Percentiles rank a stretch among this genome's conserved stretches.
These are phyloP conservation scores for Ectropis grisescens DNA, from an alignment of 1,140 invertebrate genomes.

Conservation along the genomic window DNA sequence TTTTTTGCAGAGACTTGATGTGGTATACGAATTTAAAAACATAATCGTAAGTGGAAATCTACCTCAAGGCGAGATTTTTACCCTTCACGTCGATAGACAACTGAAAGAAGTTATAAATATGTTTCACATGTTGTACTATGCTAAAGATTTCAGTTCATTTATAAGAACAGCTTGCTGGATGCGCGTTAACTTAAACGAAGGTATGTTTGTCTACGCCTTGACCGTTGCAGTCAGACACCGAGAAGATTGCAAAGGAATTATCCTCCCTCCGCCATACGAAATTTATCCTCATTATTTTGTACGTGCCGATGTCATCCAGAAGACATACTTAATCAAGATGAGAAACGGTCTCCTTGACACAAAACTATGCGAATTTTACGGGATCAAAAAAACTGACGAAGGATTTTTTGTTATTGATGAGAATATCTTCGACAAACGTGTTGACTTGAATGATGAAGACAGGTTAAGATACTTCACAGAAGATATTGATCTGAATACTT, in stretches of 20 bases:
- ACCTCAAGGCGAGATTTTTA: constrained; percentile 74
- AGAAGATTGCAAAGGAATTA: constrained; percentile 72
- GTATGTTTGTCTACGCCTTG: constrained; percentile 75
- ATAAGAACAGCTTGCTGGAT: constrained; percentile 75
- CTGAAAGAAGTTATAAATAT: constrained; percentile 73
- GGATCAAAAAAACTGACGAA: constrained; percentile 53
- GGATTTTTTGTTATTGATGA: constrained; percentile 54
- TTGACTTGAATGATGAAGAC: constrained; percentile 42
- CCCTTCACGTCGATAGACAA: constrained; percentile 72
- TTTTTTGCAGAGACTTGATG: constrained; percentile 69
- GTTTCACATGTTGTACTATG: constrained; percentile 78
- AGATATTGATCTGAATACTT: constrained; percentile 77
- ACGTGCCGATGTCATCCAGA: constrained; percentile 71
- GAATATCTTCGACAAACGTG: constrained; percentile 51
- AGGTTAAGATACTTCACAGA: constrained; percentile 76
- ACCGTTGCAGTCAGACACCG: constrained; percentile 74
- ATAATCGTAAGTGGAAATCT: constrained; percentile 71
- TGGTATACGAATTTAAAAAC: constrained; percentile 73
- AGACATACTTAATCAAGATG: constrained; percentile 72
- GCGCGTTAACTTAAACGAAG: constrained; percentile 73
- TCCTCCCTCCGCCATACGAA: constrained; percentile 77
- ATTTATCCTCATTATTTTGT: constrained; percentile 77
- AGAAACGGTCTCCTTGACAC: constrained; percentile 49
- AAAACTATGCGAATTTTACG: constrained; percentile 48
- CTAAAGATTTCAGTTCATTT: constrained; percentile 74